Evolutionary conservation across 2,797 vertebrate genomes (phyloP), one percentile per base, ranked within the genome.

Genomic region (Enteromius viviparus): DNA sequence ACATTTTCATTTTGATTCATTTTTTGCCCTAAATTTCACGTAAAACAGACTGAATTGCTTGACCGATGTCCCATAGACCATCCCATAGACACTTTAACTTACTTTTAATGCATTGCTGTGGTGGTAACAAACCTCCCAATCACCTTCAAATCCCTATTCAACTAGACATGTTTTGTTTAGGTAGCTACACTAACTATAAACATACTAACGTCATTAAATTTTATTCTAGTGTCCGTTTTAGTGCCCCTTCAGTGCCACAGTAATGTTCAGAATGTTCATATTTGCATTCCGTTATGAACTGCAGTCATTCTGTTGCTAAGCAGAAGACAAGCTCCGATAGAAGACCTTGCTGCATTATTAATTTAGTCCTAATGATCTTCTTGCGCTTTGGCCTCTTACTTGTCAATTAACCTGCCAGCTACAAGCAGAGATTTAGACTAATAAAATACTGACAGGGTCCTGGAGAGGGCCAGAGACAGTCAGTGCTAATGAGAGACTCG

Each of bases 291-390:
- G 0, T 34, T 21, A 53, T 74, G 5, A 74, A 74, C 19, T 74
- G 15, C 26, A 3, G 26, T 72, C 9, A 37, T 37, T 37, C 37
- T 37, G 37, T 85, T 76, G 69, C 83, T 78, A 80, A 84, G 85
- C 85, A 81, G 78, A 83, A 80, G 82, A 81, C 75, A 51, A 76
- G 78, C 64, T 82, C 37, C 15, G 4, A 70, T 80, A 84, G 72
- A 82, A 81, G 85, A 84, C 83, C 84, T 85, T 82, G 85, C 79
- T 89, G 88, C 87, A 89, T 87, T 87, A 89, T 87, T 89, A 88
- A 89, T 87, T 80, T 81, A 76, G 76, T 88, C 81, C 78, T 88
- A 89, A 89, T 86, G 88, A 89, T 87, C 87, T 84, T 86, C 82
- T 85, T 84, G 71, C 80, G 82, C 87, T 82, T 86, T 85, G 84